Base-by-base conservation (phyloP, 1,140 invertebrate species). In the Drosophila fuyamai region DNA sequence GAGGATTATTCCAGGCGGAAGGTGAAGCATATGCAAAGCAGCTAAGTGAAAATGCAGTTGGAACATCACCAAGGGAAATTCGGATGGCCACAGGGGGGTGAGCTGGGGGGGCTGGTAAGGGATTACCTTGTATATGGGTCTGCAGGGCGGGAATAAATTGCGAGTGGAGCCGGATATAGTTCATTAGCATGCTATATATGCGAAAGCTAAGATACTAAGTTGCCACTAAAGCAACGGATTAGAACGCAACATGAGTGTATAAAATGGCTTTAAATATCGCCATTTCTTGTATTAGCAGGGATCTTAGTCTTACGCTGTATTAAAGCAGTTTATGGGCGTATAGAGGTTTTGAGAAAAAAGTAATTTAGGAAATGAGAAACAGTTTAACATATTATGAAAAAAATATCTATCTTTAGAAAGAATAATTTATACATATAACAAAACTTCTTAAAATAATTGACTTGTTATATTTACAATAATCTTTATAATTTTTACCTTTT, bases 131-230 rank as follows among this genome's bases (percentile, higher is more conserved):
- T 66, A 72, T 72, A 36, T 62, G 73, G 32, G 46, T 55, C 40
- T 41, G 53, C 40, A n/a, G 61, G 40, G n/a, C 48, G 48, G 55
- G 65, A 79, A 82, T 83, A 75, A 79, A 68, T 81, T 83, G 57
- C 32, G n/a, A 58, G 40, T 36, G 44, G 43, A 43, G 66, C 61
- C 65, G 47, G 66, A 57, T 58, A 48, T 57, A 66, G 53, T 76
- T 81, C 79, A 81, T 81, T 81, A 81, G 79, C 72, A 81, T 81
- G 67, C 66, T 47, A 38, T 63, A 38, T 58, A 67, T 75, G 58
- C 71, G 68, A 50, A 68, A 68, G 40, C 72, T 38, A 47, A 61
- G 73, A 41, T 61, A 80, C 80, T 76, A 60, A 44, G 51, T 62
- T 59, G 53, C 40, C 56, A 56, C 35, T 40, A 60, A 58, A 57